phyloP scores from a whole-genome alignment of 2,888 invertebrate species.

The Megamerina dolium region DNA sequence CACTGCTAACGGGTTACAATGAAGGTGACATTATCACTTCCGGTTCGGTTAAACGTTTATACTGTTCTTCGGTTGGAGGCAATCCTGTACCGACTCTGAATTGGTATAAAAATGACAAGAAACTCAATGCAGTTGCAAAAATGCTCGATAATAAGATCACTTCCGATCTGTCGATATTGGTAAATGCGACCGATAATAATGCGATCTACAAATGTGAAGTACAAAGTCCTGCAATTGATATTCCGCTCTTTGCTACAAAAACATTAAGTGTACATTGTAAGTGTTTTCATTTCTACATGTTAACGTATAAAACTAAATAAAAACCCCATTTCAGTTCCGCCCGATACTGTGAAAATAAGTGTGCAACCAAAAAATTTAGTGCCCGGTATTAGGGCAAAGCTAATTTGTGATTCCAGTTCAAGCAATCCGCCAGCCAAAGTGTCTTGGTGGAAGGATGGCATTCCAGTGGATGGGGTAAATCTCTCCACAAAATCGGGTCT shows the following conservation, averaged over 20 bases:
- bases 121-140: slow-evolving; percentile 36
- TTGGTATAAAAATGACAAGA: slow-evolving; percentile 45
- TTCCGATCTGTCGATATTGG: slow-evolving; percentile 38
- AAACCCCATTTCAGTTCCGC: no score
- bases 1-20: slow-evolving; percentile 38
- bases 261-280: slow-evolving; percentile 43
- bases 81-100: slow-evolving; percentile 38
- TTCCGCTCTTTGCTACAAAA: slow-evolving; percentile 40
- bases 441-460: slow-evolving; percentile 46
- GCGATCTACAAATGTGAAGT: slow-evolving; percentile 45
- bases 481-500: slow-evolving; percentile 41
- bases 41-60: slow-evolving; percentile 40
- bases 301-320: no score
- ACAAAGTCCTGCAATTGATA: slow-evolving; percentile 43
- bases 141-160: slow-evolving; percentile 35
- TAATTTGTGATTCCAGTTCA: slow-evolving; percentile 44
- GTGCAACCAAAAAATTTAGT: slow-evolving; percentile 40
- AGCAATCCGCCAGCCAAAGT: slow-evolving; percentile 44
- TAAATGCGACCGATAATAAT: slow-evolving; percentile 43
- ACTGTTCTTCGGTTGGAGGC: slow-evolving; percentile 40
- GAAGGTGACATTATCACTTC: slow-evolving; percentile 42
- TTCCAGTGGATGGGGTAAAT: slow-evolving; percentile 43
- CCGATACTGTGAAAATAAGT: slow-evolving; percentile 43
- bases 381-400: slow-evolving; percentile 40
- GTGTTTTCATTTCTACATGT: no score